These are phyloP conservation scores for Zalophus californianus DNA, from an alignment of 2,797 vertebrate genomes.

Conservation along the genomic window DNA sequence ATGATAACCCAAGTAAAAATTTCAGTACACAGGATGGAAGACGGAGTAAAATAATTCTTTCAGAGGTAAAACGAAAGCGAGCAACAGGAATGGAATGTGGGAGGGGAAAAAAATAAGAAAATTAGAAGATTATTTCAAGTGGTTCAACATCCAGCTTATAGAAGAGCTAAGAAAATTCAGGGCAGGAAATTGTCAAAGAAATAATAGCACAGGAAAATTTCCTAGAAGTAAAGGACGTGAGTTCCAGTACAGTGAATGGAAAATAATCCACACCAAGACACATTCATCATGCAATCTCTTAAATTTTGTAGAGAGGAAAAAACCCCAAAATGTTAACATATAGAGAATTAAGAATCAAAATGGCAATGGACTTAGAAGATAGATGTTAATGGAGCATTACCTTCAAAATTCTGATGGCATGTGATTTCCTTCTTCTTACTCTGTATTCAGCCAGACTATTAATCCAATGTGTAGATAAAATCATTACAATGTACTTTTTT, in stretches of 20 bases:
- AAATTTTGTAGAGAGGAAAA: not conserved
- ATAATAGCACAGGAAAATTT: not conserved
- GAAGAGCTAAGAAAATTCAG: not conserved
- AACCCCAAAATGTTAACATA: not conserved
- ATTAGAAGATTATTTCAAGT: slow-evolving; percentile 25
- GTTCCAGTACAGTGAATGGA: not conserved
- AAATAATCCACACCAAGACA: not conserved
- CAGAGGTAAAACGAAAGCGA: not conserved
- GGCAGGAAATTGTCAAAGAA: slow-evolving; percentile 26
- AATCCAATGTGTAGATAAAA: slow-evolving; percentile 39
- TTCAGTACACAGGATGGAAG: not conserved
- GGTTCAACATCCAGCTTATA: not conserved
- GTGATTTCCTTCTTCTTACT: slow-evolving; percentile 24
- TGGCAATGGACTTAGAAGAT: not conserved
- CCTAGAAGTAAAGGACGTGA: not conserved
- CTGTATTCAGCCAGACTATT: not conserved
- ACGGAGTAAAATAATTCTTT: not conserved
- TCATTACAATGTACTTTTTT: not conserved
- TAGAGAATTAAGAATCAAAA: slow-evolving; percentile 4
- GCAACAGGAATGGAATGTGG: not conserved
- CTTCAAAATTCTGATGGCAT: slow-evolving; percentile 10
- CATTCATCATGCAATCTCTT: not conserved
- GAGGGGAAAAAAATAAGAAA: not conserved
- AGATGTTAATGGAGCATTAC: not conserved
- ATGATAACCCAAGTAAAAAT: not conserved